Evolutionary conservation across 1,140 invertebrate species (phyloP).

Genomic region (Temnothorax longispinosus): DNA sequence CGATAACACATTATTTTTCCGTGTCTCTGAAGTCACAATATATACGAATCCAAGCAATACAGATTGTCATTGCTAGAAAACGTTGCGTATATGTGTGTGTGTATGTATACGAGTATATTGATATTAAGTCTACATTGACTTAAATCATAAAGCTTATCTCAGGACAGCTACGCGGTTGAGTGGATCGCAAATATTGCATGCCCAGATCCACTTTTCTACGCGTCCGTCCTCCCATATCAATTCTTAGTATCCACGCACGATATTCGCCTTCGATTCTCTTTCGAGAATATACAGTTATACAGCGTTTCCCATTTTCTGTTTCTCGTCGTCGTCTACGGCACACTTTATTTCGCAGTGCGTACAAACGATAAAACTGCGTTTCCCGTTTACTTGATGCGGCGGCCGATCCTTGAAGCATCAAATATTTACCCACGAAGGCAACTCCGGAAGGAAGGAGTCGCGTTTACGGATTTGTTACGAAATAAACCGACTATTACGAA

Average conservation of each 20-base stretch:
- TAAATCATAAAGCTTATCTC: conserved; percentile 63
- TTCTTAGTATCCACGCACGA: conserved; percentile 26
- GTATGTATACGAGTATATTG: conserved; percentile 27
- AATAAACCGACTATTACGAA: conserved; percentile 43
- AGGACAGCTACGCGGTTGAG: conserved; percentile 45
- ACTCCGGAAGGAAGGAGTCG: conserved; percentile 42
- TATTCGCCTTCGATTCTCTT: conserved; percentile 57
- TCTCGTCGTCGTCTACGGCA: conserved; percentile 19
- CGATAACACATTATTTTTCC: not conserved
- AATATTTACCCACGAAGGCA: conserved; percentile 49
- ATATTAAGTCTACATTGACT: conserved; percentile 66
- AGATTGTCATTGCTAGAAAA: not conserved
- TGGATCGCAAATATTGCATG: conserved; percentile 61
- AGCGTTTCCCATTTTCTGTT: conserved; percentile 18
- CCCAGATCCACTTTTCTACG: conserved; percentile 51
- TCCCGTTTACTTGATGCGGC: conserved; percentile 31
- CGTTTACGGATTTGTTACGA: conserved; percentile 57
- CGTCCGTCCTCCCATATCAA: conserved; percentile 34
- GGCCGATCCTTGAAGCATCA: conserved; percentile 39
- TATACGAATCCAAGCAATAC: not conserved
- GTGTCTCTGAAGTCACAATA: not conserved
- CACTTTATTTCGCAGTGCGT: conserved; percentile 49
- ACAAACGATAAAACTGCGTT: conserved; percentile 59
- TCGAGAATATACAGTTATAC: conserved; percentile 21
- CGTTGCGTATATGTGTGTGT: not conserved